These are phyloP conservation scores for Melieria crassipennis DNA, from an alignment of 2,888 invertebrate species.

Conservation along the genomic window DNA sequence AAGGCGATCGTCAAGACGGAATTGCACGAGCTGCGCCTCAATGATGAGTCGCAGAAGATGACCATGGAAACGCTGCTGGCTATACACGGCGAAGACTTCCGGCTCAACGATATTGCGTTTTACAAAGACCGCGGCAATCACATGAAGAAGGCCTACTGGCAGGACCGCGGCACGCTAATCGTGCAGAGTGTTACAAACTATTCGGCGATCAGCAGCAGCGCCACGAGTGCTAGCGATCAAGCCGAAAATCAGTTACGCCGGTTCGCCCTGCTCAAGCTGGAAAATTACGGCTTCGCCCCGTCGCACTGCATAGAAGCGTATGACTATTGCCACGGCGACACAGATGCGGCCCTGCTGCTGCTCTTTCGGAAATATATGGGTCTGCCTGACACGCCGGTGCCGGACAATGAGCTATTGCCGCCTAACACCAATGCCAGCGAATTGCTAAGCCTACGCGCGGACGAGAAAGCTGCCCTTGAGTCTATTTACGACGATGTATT, in stretches of 20 bases:
- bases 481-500: slow-evolving; percentile 81
- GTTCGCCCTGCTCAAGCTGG: slow-evolving; percentile 77
- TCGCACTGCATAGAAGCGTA: slow-evolving; percentile 81
- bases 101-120: slow-evolving; percentile 68
- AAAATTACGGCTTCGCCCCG: slow-evolving; percentile 80
- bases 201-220: slow-evolving; percentile 68
- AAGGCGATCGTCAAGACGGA: slow-evolving; percentile 75
- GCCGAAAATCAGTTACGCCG: slow-evolving; percentile 74
- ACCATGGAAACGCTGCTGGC: slow-evolving; percentile 78
- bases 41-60: slow-evolving; percentile 76
- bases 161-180: slow-evolving; percentile 78
- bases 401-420: slow-evolving; percentile 23
- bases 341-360: slow-evolving; percentile 77
- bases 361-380: slow-evolving; percentile 77
- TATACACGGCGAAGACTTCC: slow-evolving; percentile 78
- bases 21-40: slow-evolving; percentile 77
- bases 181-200: slow-evolving; percentile 73
- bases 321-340: slow-evolving; percentile 72
- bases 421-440: slow-evolving; percentile 66
- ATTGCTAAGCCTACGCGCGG: slow-evolving; percentile 73
- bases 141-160: slow-evolving; percentile 78
- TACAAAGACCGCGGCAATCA: slow-evolving; percentile 76
- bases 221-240: slow-evolving; percentile 27
- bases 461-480: slow-evolving; percentile 79
- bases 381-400: slow-evolving; percentile 39